These are phyloP conservation scores for Hozukius guyotensis DNA, from an alignment of 2,797 vertebrate species.

Conservation along the genomic window DNA sequence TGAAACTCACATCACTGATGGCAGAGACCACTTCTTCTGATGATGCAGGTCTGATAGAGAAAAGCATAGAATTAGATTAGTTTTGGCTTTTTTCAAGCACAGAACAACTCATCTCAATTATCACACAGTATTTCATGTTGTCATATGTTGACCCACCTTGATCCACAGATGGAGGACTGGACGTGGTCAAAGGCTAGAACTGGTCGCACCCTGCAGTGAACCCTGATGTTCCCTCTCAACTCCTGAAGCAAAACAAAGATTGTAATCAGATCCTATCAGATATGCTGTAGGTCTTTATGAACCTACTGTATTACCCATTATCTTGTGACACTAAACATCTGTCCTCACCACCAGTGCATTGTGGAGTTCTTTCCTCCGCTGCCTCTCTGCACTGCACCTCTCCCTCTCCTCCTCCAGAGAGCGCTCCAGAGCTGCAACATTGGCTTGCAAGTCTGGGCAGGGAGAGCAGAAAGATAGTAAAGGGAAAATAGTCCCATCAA, in stretches of 20 bases:
- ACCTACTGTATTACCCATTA: neutral
- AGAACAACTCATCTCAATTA: neutral
- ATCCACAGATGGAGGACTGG: conserved; percentile 17
- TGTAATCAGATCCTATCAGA: neutral
- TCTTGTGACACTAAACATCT: neutral
- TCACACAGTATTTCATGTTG: neutral
- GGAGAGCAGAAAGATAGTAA: neutral
- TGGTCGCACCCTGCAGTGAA: conserved; percentile 88
- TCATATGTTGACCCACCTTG: conserved; percentile 70
- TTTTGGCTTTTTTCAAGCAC: neutral
- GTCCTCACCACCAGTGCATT: conserved; percentile 84
- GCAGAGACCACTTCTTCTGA: conserved; percentile 80
- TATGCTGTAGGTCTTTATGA: neutral
- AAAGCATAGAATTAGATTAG: neutral
- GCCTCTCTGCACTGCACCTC: conserved; percentile 78
- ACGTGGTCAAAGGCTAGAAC: conserved; percentile 79
- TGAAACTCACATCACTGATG: conserved; percentile 84
- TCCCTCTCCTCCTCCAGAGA: conserved; percentile 80
- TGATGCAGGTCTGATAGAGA: conserved; percentile 61
- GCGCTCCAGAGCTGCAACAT: conserved; percentile 74
- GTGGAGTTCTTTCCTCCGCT: conserved; percentile 81
- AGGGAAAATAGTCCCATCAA: neutral
- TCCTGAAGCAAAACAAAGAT: conserved; percentile 76
- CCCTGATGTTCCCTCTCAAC: conserved; percentile 87
- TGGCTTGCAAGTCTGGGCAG: conserved; percentile 74